phyloP scores from a whole-genome alignment of 2,888 invertebrate genomes.

The Brenthis daphne region DNA sequence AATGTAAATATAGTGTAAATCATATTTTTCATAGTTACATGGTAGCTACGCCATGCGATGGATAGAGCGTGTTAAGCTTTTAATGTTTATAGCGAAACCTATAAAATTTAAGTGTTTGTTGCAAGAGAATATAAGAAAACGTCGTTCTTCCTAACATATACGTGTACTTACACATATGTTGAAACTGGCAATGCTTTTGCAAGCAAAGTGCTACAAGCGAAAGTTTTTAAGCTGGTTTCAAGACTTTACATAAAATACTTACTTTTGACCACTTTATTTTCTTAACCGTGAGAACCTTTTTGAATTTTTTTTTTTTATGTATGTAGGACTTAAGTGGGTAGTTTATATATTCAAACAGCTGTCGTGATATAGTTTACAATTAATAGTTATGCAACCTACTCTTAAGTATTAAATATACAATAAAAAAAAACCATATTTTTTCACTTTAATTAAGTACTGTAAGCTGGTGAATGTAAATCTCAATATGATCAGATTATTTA shows the following conservation, averaged over 20 bases:
- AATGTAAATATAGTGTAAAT: too few relatives aligned
- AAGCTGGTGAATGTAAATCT: conserved; percentile 31
- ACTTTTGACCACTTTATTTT: conserved; percentile 16
- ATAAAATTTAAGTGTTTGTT: conserved; percentile 8
- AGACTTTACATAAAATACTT: conserved; percentile 18
- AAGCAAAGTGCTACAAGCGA: conserved; percentile 28
- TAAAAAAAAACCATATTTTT: conserved; percentile 10
- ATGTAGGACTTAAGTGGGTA: too few relatives aligned
- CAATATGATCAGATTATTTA: neutral
- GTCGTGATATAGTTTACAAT: neutral
- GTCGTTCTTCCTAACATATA: conserved; percentile 21
- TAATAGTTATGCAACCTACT: conserved; percentile 2
- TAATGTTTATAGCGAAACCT: too few relatives aligned
- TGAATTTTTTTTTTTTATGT: neutral
- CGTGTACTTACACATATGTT: neutral
- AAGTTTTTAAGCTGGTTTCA: conserved; percentile 26
- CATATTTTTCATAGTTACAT: too few relatives aligned
- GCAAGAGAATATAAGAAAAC: conserved; percentile 7
- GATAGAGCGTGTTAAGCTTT: too few relatives aligned
- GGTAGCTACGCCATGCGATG: too few relatives aligned
- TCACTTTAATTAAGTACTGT: conserved; percentile 15
- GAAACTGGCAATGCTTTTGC: conserved; percentile 26
- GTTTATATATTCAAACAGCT: too few relatives aligned
- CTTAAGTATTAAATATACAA: conserved; percentile 1
- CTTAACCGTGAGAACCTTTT: conserved; percentile 21